A percentile compares a stretch with the other conserved stretches of the same genome.
Evolutionary conservation across 2,888 invertebrate genomes (phyloP).

Genomic region (Tenthredo livida): DNA sequence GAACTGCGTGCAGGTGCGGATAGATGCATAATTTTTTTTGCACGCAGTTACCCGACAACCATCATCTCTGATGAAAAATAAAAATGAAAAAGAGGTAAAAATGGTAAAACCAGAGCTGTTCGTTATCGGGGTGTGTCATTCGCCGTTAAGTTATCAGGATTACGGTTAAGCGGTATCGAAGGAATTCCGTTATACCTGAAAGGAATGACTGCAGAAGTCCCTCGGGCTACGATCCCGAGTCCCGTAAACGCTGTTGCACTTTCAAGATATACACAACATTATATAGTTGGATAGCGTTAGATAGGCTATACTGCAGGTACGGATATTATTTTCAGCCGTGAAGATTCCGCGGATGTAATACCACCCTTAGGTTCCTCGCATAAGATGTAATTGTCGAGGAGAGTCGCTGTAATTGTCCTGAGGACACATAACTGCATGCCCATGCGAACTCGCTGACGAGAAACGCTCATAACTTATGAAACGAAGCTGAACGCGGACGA

Average conservation of each 20-base stretch:
- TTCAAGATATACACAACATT: background rate
- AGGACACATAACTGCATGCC: constrained; percentile 66
- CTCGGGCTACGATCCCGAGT: background rate
- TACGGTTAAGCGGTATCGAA: constrained; percentile 38
- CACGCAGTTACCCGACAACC: background rate
- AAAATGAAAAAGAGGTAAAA: background rate
- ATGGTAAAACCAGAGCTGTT: background rate
- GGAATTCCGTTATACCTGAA: constrained; percentile 31
- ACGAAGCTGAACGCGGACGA: constrained; percentile 61
- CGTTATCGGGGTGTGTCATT: constrained; percentile 29
- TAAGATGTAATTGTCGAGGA: constrained; percentile 67
- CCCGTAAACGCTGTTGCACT: constrained; percentile 14
- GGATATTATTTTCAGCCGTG: background rate
- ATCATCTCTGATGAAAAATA: background rate
- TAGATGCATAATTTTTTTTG: background rate
- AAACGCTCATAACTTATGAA: constrained; percentile 71
- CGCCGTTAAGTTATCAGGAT: constrained; percentile 38
- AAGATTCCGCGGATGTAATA: constrained; percentile 39
- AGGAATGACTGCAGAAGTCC: constrained; percentile 6
- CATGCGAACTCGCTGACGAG: constrained; percentile 59
- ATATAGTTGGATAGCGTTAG: background rate
- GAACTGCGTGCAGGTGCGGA: background rate
- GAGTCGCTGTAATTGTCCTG: constrained; percentile 61
- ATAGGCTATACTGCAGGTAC: no score
- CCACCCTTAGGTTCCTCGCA: constrained; percentile 64